Base-by-base conservation (phyloP, 2,113 vertebrate genomes). In the Prunella fulvescens region DNA sequence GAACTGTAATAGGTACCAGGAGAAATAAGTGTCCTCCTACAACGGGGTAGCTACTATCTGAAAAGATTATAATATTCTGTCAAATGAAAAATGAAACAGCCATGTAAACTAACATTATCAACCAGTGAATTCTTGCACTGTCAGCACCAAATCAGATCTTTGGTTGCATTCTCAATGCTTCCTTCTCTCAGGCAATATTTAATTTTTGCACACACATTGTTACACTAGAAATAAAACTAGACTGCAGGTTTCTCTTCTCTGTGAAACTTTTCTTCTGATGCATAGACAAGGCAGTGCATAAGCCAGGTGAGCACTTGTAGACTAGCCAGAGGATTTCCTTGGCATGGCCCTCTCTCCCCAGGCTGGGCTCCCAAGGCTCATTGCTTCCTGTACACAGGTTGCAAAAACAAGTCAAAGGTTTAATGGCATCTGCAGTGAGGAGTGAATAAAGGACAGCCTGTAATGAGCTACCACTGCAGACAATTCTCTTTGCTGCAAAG, bases 1-100 rank as follows among this genome's bases (percentile, higher is more conserved):
- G 13, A 71, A 56, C 57, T 48, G 7, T 67, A 51, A 71, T 9
- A 42, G 48, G 33, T 37, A 89, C 26, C n/a, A 77, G 31, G 14
- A 76, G 50, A 77, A 3, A 6, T 40, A 85, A 61, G 53, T 56
- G 15, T 18, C 51, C 40, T 84, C 60, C 56, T 85, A 56, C 70
- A 67, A 72, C 9, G 4, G 14, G 14, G 44, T 47, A 90, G n/a
- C 29, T 81, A 26, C 48, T 57, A 39, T 44, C 51, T 85, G 44
- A 47, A 92, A 70, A 92, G 42, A 44, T 87, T 44, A 73, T 60
- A 54, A 79, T 90, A 90, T 90, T 85, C 61, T 90, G 61, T 51
- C 57, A 85, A 81, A 81, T 51, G 7, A 51, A 91, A 90, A 87
- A 44, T 40, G 67, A 91, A 95, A 87, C 64, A 80, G 17, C 4